Evolutionary conservation across 2,113 vertebrate species (phyloP), one percentile per base, ranked within the genome.

Genomic region (Propithecus coquereli): DNA sequence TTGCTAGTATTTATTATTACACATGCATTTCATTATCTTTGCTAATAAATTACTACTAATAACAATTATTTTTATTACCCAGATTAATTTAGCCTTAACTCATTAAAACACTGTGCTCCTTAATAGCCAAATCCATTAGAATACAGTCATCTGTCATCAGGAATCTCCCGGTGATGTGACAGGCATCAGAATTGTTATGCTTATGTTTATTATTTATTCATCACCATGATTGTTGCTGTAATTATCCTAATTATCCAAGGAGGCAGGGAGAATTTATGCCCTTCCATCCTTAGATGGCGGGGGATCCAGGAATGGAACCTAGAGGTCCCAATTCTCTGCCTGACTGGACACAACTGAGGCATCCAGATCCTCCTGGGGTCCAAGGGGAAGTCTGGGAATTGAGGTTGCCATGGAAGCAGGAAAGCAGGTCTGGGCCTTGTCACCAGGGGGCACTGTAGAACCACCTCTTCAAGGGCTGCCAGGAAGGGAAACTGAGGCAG

Each of bases 121-220:
- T 98, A 98, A 98, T 94, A 97, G 65, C 83, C 76, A 96, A 95
- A 92, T 89, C 80, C 84, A 97, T 97, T 90, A 97, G 89, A 97
- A 96, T 83, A 95, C 37, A 59, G 83, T 93, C 95, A 96, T 97
- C 91, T 91, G 91, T 97, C 97, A 97, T 82, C 92, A 76, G 97
- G 95, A 92, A 96, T 97, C 97, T 97, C 94, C 95, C 22, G 88
- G 94, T 96, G 96, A 97, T 96, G 87, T 97, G 97, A 97, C 97
- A 96, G 97, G 91, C 96, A 87, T 98, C 97, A 97, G 94, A 95
- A 94, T n/a, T 71, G 94, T 90, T 96, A 87, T 84, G 96, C 87
- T 97, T 97, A 86, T 87, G 94, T 96, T 97, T 97, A 98, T 98
- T 97, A 96, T 97, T 98, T 98, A 98, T 97, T 97, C 97, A 97